These are phyloP conservation scores for Sitta europaea DNA, from an alignment of 2,113 vertebrate genomes.

Conservation along the genomic window DNA sequence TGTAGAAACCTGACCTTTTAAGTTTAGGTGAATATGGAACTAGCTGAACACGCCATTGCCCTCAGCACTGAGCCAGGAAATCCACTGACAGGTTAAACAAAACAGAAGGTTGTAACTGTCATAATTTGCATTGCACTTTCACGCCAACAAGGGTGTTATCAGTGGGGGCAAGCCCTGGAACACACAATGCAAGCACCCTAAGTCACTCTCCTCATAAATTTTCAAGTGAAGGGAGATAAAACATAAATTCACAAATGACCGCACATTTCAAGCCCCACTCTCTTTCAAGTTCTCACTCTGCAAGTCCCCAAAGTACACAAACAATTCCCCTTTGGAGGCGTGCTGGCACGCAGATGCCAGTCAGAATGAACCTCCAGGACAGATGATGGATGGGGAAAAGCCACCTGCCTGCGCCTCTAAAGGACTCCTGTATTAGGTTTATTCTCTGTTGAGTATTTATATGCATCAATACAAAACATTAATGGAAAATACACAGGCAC, in stretches of 20 bases:
- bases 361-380: neutral
- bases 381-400: neutral
- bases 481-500: neutral
- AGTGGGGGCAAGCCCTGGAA: slow-evolving; percentile 86
- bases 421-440: neutral
- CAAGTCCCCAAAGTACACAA: slow-evolving; percentile 48
- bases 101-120: slow-evolving; percentile 90
- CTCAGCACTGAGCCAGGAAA: slow-evolving; percentile 84
- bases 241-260: slow-evolving; percentile 78
- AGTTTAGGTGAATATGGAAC: slow-evolving; percentile 83
- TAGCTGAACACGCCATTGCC: slow-evolving; percentile 80
- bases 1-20: slow-evolving; percentile 84
- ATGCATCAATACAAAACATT: neutral
- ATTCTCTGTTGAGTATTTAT: neutral
- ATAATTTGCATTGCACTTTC: slow-evolving; percentile 88
- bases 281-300: slow-evolving; percentile 68
- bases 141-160: slow-evolving; percentile 89
- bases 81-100: slow-evolving; percentile 87
- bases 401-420: neutral
- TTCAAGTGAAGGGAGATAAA: slow-evolving; percentile 81
- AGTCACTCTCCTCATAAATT: slow-evolving; percentile 82
- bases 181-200: slow-evolving; percentile 78
- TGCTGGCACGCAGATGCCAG: neutral
- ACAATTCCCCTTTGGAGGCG: slow-evolving; percentile 7
- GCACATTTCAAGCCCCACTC: slow-evolving; percentile 63